These are phyloP conservation scores for Drosophila paracracens DNA, from an alignment of 2,888 invertebrate genomes.

Conservation along the genomic window DNA sequence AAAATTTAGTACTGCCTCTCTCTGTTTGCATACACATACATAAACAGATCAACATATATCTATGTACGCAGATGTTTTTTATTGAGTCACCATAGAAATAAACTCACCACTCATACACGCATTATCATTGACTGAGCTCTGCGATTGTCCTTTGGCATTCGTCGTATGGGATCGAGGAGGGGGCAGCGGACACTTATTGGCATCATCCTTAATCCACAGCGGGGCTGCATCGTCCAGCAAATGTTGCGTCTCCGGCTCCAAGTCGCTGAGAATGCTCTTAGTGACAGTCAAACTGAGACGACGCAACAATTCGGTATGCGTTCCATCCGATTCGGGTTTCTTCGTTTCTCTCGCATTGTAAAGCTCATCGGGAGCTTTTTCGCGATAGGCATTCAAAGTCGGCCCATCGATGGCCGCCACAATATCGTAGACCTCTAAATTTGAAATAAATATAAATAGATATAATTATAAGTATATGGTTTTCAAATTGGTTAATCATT, in stretches of 20 bases:
- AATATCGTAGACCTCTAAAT: constrained; percentile 33
- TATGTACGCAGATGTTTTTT: background rate
- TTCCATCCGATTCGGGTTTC: constrained; percentile 26
- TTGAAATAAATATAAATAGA: background rate
- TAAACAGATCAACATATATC: background rate
- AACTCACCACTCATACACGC: constrained; percentile 47
- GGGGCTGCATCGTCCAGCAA: constrained; percentile 31
- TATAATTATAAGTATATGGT: background rate
- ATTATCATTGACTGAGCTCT: background rate
- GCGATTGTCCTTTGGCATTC: constrained; percentile 12
- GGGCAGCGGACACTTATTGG: constrained; percentile 39
- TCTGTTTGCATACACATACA: background rate
- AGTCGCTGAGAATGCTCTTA: constrained; percentile 47
- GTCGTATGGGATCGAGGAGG: constrained; percentile 47
- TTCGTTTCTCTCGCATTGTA: background rate
- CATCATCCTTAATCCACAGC: background rate
- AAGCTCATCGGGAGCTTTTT: constrained; percentile 30
- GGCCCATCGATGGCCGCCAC: constrained; percentile 53
- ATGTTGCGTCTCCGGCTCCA: constrained; percentile 62
- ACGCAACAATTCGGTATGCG: constrained; percentile 55
- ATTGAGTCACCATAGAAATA: background rate
- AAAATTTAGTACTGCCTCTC: background rate
- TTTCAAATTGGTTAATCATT: background rate
- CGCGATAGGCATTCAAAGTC: constrained; percentile 44
- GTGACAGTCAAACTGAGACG: constrained; percentile 64